Base-by-base conservation (phyloP, 2,113 vertebrate species). In the Ageneiosus marmoratus region DNA sequence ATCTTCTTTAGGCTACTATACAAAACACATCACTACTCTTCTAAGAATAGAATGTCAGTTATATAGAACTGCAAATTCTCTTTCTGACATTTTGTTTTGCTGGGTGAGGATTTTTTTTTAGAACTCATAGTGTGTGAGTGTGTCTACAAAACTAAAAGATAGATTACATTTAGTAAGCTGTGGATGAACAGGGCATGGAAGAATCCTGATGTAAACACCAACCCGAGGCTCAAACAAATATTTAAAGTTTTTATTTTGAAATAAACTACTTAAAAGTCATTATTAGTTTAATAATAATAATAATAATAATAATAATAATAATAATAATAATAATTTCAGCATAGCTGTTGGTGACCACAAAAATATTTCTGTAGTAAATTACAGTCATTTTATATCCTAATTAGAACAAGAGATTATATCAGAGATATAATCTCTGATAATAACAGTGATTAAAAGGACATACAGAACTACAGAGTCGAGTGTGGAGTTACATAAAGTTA, bases 1-100 rank as follows among this genome's bases (percentile, higher is more conserved):
- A 37, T 82, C 77, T 86, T 87, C 56, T 53, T 83, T 32, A 75
- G 55, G 76, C 80, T 88, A 86, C 76, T 73, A 87, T 92, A 94
- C 94, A 95, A 95, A 94, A 93, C 91, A 90, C 92, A 94, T 95
- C 95, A 93, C 94, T 95, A 93, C 89, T 90, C 90, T 89, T 56
- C 76, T 76, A 86, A 70, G 74, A 63, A 83, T 81, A 84, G 82
- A 87, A 89, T 85, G 81, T 55, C 41, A 60, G 32, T 60, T 84
- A 70, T 86, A 56, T 84, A 74, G 72, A 88, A 88, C 86, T 48
- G 32, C 62, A 79, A 83, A 48, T 37, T 65, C 7, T 83, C 53
- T 78, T 82, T 41, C 67, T 85, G 24, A 11, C 8, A 72, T 83
- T 62, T 82, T 77, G 65, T 62, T 51, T 46, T 46, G 65, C 81